Conservation (phyloP, 2,888 invertebrate genomes). For the Actias luna region DNA sequence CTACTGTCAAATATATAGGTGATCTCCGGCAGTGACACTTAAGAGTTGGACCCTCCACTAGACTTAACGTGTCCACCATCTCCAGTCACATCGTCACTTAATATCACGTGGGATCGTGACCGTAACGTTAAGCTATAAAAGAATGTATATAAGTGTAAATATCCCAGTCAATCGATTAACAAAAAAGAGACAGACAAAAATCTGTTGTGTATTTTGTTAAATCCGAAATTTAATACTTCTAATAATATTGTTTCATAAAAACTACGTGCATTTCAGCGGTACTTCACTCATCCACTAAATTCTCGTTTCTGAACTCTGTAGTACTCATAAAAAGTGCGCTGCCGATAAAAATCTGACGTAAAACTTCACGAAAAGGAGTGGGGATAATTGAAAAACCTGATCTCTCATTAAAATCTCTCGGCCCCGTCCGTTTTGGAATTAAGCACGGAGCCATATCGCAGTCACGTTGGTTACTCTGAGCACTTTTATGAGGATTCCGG, state of each 20-base stretch:
- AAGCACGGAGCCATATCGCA: conserved; percentile 69
- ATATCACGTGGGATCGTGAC: no score
- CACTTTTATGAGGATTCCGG: conserved; percentile 56
- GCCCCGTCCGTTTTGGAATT: conserved; percentile 69
- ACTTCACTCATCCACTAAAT: conserved; percentile 34
- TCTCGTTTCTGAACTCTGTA: conserved; percentile 24
- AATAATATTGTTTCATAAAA: background rate
- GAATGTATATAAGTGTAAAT: no score
- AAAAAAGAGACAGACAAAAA: background rate
- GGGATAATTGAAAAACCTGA: conserved; percentile 78
- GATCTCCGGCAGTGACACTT: no score
- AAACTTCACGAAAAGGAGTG: conserved; percentile 65
- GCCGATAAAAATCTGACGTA: conserved; percentile 59
- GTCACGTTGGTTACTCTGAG: conserved; percentile 61
- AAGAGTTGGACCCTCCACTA: no score
- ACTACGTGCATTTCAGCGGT: conserved; percentile 3
- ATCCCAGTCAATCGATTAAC: no score
- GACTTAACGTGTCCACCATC: no score
- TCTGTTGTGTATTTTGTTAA: background rate
- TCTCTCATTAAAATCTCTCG: conserved; percentile 80
- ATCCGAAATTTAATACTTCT: background rate
- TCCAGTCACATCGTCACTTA: no score
- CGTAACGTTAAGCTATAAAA: no score
- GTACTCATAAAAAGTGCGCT: conserved; percentile 45
- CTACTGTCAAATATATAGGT: no score